These are phyloP conservation scores for Mionectes macconnelli DNA, from an alignment of 2,113 vertebrate species.

Conservation along the genomic window DNA sequence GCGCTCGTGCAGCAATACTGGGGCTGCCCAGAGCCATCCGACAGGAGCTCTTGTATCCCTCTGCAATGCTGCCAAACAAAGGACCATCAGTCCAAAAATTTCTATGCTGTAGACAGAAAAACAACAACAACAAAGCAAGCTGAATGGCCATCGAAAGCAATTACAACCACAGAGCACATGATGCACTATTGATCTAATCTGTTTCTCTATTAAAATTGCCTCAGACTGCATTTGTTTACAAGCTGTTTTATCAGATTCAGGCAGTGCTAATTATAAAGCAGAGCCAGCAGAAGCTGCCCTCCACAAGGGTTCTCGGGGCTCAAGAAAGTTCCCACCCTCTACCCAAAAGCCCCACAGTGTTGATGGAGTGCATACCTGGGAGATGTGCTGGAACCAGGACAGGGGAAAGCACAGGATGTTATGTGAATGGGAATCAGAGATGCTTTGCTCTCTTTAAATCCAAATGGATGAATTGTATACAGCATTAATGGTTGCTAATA, in stretches of 20 bases:
- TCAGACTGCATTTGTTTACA: constrained; percentile 3
- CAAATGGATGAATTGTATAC: background rate
- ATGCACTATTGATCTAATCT: constrained; percentile 33
- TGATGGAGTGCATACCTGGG: background rate
- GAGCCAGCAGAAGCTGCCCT: background rate
- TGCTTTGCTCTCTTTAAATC: background rate
- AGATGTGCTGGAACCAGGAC: background rate
- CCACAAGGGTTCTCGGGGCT: background rate
- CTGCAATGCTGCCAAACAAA: background rate
- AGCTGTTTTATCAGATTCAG: constrained; percentile 29
- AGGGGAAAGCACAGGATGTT: background rate
- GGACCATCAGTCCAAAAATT: background rate
- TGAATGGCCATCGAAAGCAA: background rate
- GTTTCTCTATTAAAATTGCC: constrained; percentile 1
- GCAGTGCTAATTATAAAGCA: background rate
- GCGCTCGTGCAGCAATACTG: fast-evolving
- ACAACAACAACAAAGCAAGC: background rate
- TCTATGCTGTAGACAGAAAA: background rate
- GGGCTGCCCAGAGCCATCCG: background rate
- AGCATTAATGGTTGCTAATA: fast-evolving
- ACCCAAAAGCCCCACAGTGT: background rate
- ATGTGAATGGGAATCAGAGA: background rate
- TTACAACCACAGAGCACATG: background rate
- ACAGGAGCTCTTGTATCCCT: background rate
- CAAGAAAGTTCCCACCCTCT: background rate